Evolutionary conservation across 2,888 invertebrate species (phyloP).

Genomic region (Pandemis cinnamomeana): DNA sequence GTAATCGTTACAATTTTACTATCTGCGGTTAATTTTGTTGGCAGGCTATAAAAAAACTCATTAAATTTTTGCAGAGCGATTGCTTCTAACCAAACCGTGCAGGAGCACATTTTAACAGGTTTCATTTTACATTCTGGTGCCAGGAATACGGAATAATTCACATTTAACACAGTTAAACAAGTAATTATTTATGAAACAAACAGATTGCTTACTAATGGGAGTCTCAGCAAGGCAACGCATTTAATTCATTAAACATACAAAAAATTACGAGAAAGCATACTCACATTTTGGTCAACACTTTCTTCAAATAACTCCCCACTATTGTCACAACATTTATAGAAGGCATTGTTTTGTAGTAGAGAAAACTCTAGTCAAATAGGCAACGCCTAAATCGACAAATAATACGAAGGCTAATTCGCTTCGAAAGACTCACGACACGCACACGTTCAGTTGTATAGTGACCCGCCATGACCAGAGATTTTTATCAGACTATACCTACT

Average conservation of each 20-base stretch:
- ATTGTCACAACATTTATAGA: slow-evolving; percentile 48
- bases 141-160: too few relatives aligned
- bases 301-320: slow-evolving; percentile 62
- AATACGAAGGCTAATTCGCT: slow-evolving; percentile 7
- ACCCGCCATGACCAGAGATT: background rate
- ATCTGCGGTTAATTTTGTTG: slow-evolving; percentile 29
- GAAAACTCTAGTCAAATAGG: slow-evolving; percentile 30
- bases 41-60: slow-evolving; percentile 16
- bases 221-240: background rate
- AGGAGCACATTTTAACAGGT: slow-evolving; percentile 6
- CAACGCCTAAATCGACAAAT: slow-evolving; percentile 32
- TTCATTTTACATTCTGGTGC: background rate
- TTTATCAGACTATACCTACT: slow-evolving; percentile 1
- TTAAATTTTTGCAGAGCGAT: slow-evolving; percentile 9
- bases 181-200: slow-evolving; percentile 12
- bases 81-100: slow-evolving; percentile 18
- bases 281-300: slow-evolving; percentile 66
- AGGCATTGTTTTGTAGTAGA: slow-evolving; percentile 25
- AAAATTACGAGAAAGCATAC: slow-evolving; percentile 46
- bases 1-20: slow-evolving; percentile 19
- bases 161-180: background rate
- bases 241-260: slow-evolving; percentile 3
- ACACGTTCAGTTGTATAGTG: slow-evolving; percentile 4
- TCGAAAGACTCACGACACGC: slow-evolving; percentile 5
- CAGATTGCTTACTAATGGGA: background rate